Conservation (phyloP, 2,797 vertebrate genomes). For the Gobio occitaniae region DNA sequence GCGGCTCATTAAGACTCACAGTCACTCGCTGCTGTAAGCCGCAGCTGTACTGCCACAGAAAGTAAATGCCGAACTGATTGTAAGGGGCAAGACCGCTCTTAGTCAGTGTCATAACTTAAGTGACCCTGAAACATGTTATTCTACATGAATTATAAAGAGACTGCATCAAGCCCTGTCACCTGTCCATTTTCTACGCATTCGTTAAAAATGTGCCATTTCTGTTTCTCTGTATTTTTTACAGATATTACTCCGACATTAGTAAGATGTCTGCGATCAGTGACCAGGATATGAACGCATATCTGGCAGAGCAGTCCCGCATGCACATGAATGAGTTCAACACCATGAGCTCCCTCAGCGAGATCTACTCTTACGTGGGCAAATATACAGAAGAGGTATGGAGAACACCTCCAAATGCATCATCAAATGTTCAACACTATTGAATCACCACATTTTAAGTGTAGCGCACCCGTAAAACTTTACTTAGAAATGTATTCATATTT, state of each 20-base stretch:
- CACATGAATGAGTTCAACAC: slow-evolving; percentile 98
- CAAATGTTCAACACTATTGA: not conserved
- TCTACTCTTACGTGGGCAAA: slow-evolving; percentile 98
- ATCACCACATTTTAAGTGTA: not conserved
- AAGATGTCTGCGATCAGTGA: slow-evolving; percentile 99
- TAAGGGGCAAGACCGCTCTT: slow-evolving; percentile 40
- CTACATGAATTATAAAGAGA: slow-evolving; percentile 4
- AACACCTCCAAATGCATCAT: not conserved
- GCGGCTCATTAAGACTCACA: slow-evolving; percentile 52
- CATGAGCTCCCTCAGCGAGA: slow-evolving; percentile 97
- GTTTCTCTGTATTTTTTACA: slow-evolving; percentile 63
- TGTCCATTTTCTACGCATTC: slow-evolving; percentile 4
- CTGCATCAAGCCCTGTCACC: not conserved
- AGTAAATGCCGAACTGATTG: slow-evolving; percentile 38
- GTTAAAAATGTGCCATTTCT: slow-evolving; percentile 17
- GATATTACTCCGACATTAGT: slow-evolving; percentile 97
- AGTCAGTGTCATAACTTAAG: slow-evolving; percentile 29
- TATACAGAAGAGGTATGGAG: slow-evolving; percentile 94
- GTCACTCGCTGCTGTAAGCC: slow-evolving; percentile 35
- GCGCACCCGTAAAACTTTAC: not conserved
- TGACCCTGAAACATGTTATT: slow-evolving; percentile 25
- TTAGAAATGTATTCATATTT: too few relatives aligned
- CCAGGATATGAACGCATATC: slow-evolving; percentile 99
- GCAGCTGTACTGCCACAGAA: slow-evolving; percentile 33
- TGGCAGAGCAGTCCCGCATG: slow-evolving; percentile 98